These are phyloP conservation scores for Furnarius figulus DNA, from an alignment of 2,113 vertebrate species.

Conservation along the genomic window DNA sequence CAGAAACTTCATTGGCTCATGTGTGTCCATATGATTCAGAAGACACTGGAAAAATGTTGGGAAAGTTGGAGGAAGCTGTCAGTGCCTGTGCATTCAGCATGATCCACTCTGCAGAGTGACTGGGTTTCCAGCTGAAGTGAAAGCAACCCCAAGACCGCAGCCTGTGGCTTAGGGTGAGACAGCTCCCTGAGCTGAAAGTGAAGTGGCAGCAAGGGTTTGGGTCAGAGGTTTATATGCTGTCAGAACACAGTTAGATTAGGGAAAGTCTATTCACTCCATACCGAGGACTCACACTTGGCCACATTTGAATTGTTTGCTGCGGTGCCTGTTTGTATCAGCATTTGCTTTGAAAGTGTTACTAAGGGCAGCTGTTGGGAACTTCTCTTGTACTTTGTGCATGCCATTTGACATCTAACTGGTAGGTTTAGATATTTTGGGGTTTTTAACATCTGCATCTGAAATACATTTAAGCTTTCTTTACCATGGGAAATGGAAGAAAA, in stretches of 20 bases:
- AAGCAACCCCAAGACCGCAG: not conserved
- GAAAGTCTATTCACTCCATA: fast-evolving
- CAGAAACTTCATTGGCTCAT: not conserved
- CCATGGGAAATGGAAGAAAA: conserved; percentile 53
- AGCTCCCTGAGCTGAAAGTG: not conserved
- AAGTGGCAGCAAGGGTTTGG: not conserved
- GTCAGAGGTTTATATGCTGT: not conserved
- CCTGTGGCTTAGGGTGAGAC: not conserved
- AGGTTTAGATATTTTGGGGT: not conserved
- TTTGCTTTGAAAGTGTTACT: not conserved
- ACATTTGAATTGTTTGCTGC: not conserved
- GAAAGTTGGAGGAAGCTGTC: not conserved
- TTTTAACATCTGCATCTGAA: not conserved
- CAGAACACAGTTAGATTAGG: not conserved
- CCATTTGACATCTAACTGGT: not conserved
- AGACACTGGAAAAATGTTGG: not conserved
- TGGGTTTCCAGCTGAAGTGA: not conserved
- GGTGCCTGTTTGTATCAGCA: not conserved
- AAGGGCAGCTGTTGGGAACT: not conserved
- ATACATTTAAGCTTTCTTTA: conserved; percentile 16
- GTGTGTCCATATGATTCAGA: not conserved
- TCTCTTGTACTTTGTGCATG: not conserved
- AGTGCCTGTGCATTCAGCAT: not conserved
- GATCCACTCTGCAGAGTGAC: fast-evolving
- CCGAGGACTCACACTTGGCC: not conserved